Conservation (phyloP, 1,140 invertebrate genomes). For the Apocrypta bakeri region DNA sequence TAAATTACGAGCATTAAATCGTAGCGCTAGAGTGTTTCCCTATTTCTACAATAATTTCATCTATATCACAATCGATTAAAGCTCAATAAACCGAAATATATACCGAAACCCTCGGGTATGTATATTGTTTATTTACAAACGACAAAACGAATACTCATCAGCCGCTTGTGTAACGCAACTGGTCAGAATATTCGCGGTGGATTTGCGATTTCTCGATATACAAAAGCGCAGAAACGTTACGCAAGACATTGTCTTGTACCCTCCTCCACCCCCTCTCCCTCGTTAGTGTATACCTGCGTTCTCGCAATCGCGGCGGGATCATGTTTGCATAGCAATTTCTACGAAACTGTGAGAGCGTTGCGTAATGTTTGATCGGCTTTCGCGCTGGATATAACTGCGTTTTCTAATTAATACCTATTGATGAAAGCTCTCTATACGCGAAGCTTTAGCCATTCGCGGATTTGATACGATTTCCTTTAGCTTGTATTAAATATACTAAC, state of each 20-base stretch:
- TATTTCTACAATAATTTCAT: too few species aligned
- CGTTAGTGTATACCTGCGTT: neutral
- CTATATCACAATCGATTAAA: too few species aligned
- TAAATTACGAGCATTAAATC: too few species aligned
- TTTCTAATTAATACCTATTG: conserved; percentile 2
- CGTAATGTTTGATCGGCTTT: neutral
- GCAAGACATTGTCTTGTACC: neutral
- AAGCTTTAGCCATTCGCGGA: neutral
- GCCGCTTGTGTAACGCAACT: too few species aligned
- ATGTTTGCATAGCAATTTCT: neutral
- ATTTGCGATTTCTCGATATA: too few species aligned
- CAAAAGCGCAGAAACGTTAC: neutral
- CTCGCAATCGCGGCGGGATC: neutral
- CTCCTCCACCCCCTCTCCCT: too few species aligned
- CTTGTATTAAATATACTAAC: neutral
- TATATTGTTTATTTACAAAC: too few species aligned
- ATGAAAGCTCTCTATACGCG: neutral
- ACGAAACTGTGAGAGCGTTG: neutral
- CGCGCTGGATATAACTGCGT: neutral
- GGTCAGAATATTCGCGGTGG: too few species aligned
- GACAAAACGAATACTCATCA: too few species aligned
- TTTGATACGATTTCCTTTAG: neutral
- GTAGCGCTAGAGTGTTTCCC: too few species aligned
- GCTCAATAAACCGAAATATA: too few species aligned
- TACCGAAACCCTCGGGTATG: too few species aligned